These are phyloP conservation scores for Chrysodeixis includens DNA, from an alignment of 2,888 invertebrate genomes.

Conservation along the genomic window DNA sequence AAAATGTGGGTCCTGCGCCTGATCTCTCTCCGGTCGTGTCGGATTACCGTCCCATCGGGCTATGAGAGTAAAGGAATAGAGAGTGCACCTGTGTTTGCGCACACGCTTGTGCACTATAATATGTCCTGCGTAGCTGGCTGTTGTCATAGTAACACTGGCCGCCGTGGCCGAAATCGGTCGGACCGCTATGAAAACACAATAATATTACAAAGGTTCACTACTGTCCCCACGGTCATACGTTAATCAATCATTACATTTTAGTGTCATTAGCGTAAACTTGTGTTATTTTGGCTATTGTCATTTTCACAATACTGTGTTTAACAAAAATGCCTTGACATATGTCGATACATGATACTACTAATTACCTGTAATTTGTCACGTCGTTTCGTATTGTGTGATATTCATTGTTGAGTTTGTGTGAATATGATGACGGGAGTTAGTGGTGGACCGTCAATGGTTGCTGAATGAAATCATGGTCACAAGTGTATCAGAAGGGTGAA, in stretches of 20 bases:
- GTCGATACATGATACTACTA: constrained; percentile 13
- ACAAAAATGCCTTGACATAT: constrained; percentile 48
- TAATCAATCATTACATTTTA: constrained; percentile 38
- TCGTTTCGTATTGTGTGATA: background rate
- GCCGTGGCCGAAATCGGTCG: no score
- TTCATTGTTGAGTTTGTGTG: background rate
- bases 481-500: background rate
- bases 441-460: background rate
- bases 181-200: no score
- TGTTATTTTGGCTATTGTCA: constrained; percentile 42
- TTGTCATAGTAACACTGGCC: no score
- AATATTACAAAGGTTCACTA: background rate
- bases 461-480: background rate
- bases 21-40: no score
- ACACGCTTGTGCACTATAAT: no score
- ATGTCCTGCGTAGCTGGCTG: no score
- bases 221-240: constrained; percentile 6
- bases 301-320: constrained; percentile 21
- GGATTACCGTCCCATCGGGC: no score
- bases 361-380: constrained; percentile 13
- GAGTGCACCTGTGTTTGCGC: no score
- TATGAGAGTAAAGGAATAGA: no score
- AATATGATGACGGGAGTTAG: background rate
- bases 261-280: constrained; percentile 48
- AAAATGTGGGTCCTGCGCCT: no score